Percentiles rank a stretch among this genome's conserved stretches.
Evolutionary conservation across 2,113 vertebrate species (phyloP).

Genomic region (Lates calcarifer): DNA sequence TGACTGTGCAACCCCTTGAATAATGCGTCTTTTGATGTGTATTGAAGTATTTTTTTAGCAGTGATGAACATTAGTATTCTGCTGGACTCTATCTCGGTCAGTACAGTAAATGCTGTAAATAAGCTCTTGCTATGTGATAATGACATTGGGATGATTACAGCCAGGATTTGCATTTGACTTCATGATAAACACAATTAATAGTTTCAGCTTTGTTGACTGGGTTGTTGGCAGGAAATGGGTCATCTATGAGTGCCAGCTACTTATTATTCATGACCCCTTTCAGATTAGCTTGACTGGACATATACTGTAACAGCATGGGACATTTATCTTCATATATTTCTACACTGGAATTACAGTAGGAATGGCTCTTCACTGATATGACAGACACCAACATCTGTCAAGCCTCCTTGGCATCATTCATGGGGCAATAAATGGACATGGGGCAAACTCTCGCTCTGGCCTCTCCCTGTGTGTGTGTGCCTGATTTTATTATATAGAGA

Average conservation of each 20-base stretch:
- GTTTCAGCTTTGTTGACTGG: slow-evolving; percentile 30
- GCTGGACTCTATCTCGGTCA: neutral
- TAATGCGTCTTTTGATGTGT: neutral
- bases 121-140: slow-evolving; percentile 6
- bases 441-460: no score
- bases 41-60: neutral
- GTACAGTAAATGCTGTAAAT: neutral
- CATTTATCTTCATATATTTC: neutral
- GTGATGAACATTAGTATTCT: neutral
- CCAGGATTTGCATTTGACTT: slow-evolving; percentile 22
- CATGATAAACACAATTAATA: slow-evolving; percentile 33
- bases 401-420: slow-evolving; percentile 3
- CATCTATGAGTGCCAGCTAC: slow-evolving; percentile 17
- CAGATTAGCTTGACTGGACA: slow-evolving; percentile 11
- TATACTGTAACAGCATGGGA: neutral
- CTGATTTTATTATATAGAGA: neutral
- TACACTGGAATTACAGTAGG: neutral
- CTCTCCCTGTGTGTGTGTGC: neutral
- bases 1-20: neutral
- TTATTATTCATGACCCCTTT: slow-evolving; percentile 32
- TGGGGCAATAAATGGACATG: no score
- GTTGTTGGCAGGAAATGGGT: slow-evolving; percentile 20
- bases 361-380: neutral
- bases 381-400: neutral
- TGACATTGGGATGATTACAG: neutral